Conservation (phyloP, 2,888 invertebrate species). For the Melinaea marsaeus region DNA sequence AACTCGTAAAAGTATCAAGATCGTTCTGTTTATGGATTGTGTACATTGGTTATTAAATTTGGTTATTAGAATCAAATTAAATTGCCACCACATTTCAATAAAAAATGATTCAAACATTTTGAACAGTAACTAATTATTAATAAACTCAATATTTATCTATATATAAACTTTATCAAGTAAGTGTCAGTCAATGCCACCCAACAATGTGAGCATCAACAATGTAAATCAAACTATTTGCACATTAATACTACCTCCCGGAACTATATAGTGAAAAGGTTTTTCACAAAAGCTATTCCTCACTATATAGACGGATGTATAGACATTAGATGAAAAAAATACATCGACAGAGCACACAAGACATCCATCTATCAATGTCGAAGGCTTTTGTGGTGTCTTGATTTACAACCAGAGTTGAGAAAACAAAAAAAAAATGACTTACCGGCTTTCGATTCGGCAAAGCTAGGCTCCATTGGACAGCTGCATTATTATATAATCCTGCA, state of each 20-base stretch:
- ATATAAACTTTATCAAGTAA: too few species aligned
- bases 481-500: conserved; percentile 73
- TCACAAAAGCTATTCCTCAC: conserved; percentile 3
- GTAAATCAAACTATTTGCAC: conserved; percentile 2
- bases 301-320: conserved; percentile 18
- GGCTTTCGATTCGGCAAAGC: conserved; percentile 64
- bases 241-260: neutral
- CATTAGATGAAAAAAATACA: conserved; percentile 28
- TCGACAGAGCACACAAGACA: conserved; percentile 28
- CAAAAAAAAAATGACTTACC: conserved; percentile 51
- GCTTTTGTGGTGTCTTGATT: conserved; percentile 45
- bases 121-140: too few species aligned
- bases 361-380: conserved; percentile 47
- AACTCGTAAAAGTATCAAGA: conserved; percentile 6
- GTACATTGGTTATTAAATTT: conserved; percentile 5
- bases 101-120: too few species aligned
- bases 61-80: neutral
- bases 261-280: conserved; percentile 4
- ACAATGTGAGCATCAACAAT: neutral
- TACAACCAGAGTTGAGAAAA: conserved; percentile 29
- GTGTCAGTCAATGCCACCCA: too few species aligned
- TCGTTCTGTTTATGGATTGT: conserved; percentile 1
- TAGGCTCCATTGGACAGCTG: conserved; percentile 67
- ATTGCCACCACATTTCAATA: too few species aligned
- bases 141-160: too few species aligned